Evolutionary conservation across 2,888 invertebrate species (phyloP).

Genomic region (Pseudoips prasinana): DNA sequence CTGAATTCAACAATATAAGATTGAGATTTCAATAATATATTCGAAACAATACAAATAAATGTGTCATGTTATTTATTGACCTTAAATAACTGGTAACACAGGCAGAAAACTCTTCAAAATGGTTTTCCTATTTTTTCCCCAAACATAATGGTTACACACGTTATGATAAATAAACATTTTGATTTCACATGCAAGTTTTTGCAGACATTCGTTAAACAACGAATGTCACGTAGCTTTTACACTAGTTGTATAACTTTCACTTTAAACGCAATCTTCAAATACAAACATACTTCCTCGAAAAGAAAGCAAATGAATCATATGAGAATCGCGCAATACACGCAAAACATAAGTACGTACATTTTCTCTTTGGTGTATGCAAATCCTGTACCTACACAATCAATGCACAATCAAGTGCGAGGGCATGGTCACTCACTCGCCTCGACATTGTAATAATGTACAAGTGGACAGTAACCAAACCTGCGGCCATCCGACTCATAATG

Average conservation of each 20-base stretch:
- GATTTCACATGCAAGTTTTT: constrained; percentile 2
- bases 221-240: constrained; percentile 47
- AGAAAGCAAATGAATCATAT: constrained; percentile 68
- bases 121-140: no score
- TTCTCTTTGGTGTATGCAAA: constrained; percentile 57
- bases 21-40: no score
- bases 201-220: constrained; percentile 13
- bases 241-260: constrained; percentile 65
- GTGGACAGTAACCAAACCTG: constrained; percentile 28
- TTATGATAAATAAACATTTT: no score
- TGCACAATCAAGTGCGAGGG: constrained; percentile 16
- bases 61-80: no score
- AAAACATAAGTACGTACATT: constrained; percentile 38
- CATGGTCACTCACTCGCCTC: constrained; percentile 6
- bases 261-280: constrained; percentile 48
- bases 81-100: no score
- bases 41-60: no score
- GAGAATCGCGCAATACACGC: constrained; percentile 40
- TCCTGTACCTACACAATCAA: constrained; percentile 10
- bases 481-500: constrained; percentile 31
- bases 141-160: no score
- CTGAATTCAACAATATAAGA: no score
- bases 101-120: no score
- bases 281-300: constrained; percentile 57
- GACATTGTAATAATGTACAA: constrained; percentile 9